Evolutionary conservation across 2,797 vertebrate species (phyloP).

Genomic region (Eulemur mongoz): DNA sequence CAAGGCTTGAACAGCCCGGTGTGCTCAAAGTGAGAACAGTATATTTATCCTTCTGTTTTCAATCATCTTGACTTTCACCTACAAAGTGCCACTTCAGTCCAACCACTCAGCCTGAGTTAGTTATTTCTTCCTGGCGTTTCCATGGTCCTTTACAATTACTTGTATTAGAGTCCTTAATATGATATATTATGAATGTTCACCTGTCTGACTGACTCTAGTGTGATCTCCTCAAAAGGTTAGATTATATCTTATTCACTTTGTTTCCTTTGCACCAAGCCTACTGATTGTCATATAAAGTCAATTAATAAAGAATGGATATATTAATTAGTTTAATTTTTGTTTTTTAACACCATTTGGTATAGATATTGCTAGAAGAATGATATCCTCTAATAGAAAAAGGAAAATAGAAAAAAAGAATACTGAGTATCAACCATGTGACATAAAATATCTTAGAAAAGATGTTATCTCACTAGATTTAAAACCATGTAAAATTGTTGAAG

Average conservation of each 20-base stretch:
- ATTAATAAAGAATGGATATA: not conserved
- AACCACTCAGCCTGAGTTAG: not conserved
- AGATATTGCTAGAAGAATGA: not conserved
- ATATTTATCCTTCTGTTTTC: constrained; percentile 69
- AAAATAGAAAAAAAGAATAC: not conserved
- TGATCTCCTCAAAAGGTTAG: not conserved
- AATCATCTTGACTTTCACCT: constrained; percentile 53
- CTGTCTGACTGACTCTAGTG: not conserved
- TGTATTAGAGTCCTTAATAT: not conserved
- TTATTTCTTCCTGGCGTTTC: constrained; percentile 2
- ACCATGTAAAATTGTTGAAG: not conserved
- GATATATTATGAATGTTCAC: not conserved
- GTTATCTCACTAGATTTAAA: not conserved
- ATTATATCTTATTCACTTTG: not conserved
- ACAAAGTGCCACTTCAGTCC: not conserved
- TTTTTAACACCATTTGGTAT: not conserved
- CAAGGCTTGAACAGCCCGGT: constrained; percentile 63
- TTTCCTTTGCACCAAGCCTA: not conserved
- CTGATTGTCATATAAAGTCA: not conserved
- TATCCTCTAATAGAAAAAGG: not conserved
- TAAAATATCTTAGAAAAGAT: constrained; percentile 1
- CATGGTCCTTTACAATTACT: not conserved
- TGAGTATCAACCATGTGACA: not conserved
- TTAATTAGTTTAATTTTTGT: not conserved
- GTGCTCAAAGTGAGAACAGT: constrained; percentile 46